Base-by-base conservation (phyloP, 2,888 invertebrate genomes). In the Ryuthela nishihirai region DNA sequence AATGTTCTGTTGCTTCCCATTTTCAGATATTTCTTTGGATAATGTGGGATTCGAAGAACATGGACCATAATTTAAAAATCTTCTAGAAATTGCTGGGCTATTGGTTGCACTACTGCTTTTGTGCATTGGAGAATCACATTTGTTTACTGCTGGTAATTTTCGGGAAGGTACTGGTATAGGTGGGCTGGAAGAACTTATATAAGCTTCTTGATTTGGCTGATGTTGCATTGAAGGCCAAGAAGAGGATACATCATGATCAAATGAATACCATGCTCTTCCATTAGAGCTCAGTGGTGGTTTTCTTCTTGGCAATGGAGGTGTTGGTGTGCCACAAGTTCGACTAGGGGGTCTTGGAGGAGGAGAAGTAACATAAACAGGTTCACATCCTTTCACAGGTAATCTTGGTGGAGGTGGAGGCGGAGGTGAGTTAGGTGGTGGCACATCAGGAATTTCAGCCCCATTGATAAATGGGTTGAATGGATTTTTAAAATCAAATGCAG, bases 341-440 rank as follows among this genome's bases (percentile, higher is more conserved):
- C 42, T 41, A 6, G 46, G 50, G 9, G 50, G 50, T 15, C 47
- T 40, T 15, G 54, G 54, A 1, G 55, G 55, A 2, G 55, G 55
- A 0, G 61, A 43, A 18, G 36, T 21, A 25, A 25, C 24, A 4
- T n/a, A 15, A 18, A 32, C 26, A n/a, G 35, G 25, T 26, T 56
- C 55, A 3, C 17, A 21, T 5, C 20, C 32, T 25, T 46, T 49
- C 7, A 35, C 36, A 6, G 61, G 55, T 5, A 62, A 18, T 34
- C 61, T 50, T 10, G 61, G 54, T 25, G 54, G 61, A 10, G 55
- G 55, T 6, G 61, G 61, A 1, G 60, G 60, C 2, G 60, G 62
- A 4, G 61, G 49, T 36, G 41, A 49, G 12, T 40, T 48, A 32
- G 54, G 61, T 5, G 46, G 46, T n/a, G 48, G 12, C 9, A 49